phyloP scores from a whole-genome alignment of 2,888 invertebrate genomes.

The Stomorhina lunata region DNA sequence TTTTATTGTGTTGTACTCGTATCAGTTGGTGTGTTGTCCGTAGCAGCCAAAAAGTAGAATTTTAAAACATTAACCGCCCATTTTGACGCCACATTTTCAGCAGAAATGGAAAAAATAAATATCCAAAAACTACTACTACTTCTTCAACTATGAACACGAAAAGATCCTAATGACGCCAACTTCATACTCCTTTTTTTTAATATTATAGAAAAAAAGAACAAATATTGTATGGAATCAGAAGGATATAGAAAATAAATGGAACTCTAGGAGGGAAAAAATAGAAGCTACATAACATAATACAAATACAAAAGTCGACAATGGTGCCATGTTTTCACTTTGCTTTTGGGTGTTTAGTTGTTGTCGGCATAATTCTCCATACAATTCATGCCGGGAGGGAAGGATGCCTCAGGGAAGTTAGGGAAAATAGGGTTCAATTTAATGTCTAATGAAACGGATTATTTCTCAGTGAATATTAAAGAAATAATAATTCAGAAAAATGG shows the following conservation, averaged over 20 bases:
- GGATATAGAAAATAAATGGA: not conserved
- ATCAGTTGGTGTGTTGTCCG: no score
- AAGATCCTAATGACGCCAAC: constrained; percentile 60
- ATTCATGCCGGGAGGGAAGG: constrained; percentile 15
- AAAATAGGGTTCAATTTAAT: no score
- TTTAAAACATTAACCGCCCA: constrained; percentile 43
- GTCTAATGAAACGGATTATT: no score
- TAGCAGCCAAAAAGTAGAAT: constrained; percentile 1
- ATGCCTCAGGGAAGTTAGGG: no score
- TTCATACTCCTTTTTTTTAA: constrained; percentile 56
- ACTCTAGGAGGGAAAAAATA: not conserved
- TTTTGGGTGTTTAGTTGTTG: constrained; percentile 40
- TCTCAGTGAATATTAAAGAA: no score
- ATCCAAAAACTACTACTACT: not conserved
- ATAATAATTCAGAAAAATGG: not conserved
- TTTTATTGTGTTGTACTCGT: not conserved
- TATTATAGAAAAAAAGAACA: constrained; percentile 15
- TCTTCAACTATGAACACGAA: constrained; percentile 40
- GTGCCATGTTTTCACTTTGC: constrained; percentile 61
- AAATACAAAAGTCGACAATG: constrained; percentile 44
- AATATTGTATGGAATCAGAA: constrained; percentile 12
- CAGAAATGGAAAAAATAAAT: not conserved
- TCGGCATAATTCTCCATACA: constrained; percentile 57
- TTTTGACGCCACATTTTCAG: constrained; percentile 56
- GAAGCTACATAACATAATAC: constrained; percentile 15